These are phyloP conservation scores for Olivierus martensii DNA, from an alignment of 1,140 invertebrate genomes.

Conservation along the genomic window DNA sequence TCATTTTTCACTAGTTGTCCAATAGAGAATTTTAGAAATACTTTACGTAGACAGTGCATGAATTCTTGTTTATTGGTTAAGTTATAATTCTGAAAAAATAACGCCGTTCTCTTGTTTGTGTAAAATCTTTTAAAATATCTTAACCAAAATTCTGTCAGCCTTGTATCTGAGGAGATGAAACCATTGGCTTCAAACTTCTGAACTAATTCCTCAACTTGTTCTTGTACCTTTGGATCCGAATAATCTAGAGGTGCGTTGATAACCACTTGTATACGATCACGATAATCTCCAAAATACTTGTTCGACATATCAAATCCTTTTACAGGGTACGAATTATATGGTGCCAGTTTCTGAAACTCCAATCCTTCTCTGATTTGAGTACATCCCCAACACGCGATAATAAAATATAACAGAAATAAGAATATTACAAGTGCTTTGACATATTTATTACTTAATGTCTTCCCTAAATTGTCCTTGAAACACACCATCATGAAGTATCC, in stretches of 20 bases:
- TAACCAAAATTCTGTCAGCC: conserved; percentile 84
- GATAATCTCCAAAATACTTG: conserved; percentile 74
- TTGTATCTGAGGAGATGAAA: conserved; percentile 46
- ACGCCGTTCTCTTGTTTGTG: conserved; percentile 51
- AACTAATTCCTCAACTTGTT: conserved; percentile 62
- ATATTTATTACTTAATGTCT: conserved; percentile 53
- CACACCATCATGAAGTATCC: conserved; percentile 75
- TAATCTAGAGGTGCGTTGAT: conserved; percentile 70
- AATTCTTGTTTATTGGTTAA: conserved; percentile 57
- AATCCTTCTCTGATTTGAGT: conserved; percentile 78
- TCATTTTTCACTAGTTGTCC: conserved; percentile 57
- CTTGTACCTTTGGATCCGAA: conserved; percentile 58
- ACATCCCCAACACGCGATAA: conserved; percentile 70
- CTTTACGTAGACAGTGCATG: conserved; percentile 53
- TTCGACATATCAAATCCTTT: conserved; percentile 77
- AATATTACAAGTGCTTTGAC: conserved; percentile 62
- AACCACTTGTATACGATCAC: conserved; percentile 75
- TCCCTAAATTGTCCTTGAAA: conserved; percentile 65
- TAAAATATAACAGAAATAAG: conserved; percentile 62
- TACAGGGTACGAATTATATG: conserved; percentile 75
- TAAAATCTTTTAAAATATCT: conserved; percentile 65
- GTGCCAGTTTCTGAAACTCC: conserved; percentile 65
- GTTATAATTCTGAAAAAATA: conserved; percentile 42
- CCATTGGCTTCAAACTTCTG: conserved; percentile 60
- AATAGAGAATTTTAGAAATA: conserved; percentile 20